Percentiles rank a stretch among this genome's conserved stretches.
These are phyloP conservation scores for Caenorhabditis elegans DNA, from an alignment of 1,140 invertebrate genomes.

Conservation along the genomic window WBcel235 BX284606.5:12175501-12176000, in stretches of 20 bases:
- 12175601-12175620: no score
- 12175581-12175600: no score
- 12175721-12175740: no score
- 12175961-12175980: neutral
- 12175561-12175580: no score
- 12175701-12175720: conserved; percentile 3
- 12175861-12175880: neutral
- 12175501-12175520: no score
- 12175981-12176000: neutral
- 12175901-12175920: neutral
- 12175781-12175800: conserved; percentile 18
- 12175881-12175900: neutral
- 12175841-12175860: no score
- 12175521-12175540: no score
- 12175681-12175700: neutral
- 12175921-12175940: neutral
- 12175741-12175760: no score
- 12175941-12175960: neutral
- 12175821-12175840: neutral
- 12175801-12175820: neutral
- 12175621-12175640: no score
- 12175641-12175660: no score
- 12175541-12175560: no score
- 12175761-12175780: neutral
- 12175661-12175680: no score